A percentile compares a stretch with the other conserved stretches of the same genome.
These are phyloP conservation scores for Ammospiza nelsoni DNA, from an alignment of 2,113 vertebrate species.

Conservation along the genomic window DNA sequence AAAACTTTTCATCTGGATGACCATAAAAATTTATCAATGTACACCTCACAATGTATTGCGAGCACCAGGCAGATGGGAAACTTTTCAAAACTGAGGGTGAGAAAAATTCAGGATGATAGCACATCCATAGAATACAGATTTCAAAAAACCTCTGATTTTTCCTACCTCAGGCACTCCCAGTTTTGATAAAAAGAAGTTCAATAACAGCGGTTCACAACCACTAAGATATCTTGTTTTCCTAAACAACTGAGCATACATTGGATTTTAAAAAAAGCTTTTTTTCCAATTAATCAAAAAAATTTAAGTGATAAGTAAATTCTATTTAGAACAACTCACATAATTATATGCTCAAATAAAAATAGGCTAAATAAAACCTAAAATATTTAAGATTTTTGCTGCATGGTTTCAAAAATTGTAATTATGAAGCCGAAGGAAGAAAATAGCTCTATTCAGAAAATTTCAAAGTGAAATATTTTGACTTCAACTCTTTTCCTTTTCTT, in stretches of 20 bases:
- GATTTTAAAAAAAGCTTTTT: accelerated
- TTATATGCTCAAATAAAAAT: not conserved
- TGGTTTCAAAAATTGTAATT: not conserved
- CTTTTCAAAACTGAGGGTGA: not conserved
- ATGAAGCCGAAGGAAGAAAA: not conserved
- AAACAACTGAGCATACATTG: accelerated
- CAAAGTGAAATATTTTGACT: not conserved
- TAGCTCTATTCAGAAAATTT: not conserved
- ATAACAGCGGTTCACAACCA: accelerated
- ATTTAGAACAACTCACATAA: not conserved
- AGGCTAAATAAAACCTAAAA: not conserved
- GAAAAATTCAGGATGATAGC: not conserved
- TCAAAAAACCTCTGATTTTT: not conserved
- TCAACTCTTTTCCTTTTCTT: not conserved
- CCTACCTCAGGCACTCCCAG: not conserved
- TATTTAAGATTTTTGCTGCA: not conserved
- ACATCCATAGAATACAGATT: not conserved
- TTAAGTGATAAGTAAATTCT: not conserved
- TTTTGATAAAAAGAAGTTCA: not conserved
- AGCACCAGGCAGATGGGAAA: not conserved
- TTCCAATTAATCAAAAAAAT: not conserved
- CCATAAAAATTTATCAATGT: not conserved
- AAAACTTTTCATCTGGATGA: not conserved
- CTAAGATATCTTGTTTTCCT: not conserved
- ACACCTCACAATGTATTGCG: not conserved